These are phyloP conservation scores for Phymanthus crucifer DNA, from an alignment of 92 coral and sea anemone genomes.

Conservation along the genomic window DNA sequence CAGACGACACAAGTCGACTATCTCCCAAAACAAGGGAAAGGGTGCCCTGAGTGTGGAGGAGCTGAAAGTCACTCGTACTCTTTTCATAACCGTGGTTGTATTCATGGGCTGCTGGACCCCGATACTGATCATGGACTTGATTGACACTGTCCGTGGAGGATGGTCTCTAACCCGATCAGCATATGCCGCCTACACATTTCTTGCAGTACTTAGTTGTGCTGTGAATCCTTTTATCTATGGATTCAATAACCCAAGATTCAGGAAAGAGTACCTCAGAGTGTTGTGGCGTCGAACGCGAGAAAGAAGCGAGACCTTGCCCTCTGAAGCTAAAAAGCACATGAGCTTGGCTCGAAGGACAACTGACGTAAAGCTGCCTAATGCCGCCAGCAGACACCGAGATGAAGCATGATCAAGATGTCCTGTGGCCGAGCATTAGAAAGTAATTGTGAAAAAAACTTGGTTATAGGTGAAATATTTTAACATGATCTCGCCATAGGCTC, in stretches of 20 bases:
- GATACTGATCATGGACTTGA: constrained; percentile 30
- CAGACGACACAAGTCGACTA: constrained; percentile 25
- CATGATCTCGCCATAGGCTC: too few relatives aligned
- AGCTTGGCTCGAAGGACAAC: too few relatives aligned
- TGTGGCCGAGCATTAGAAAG: too few relatives aligned
- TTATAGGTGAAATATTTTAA: too few relatives aligned
- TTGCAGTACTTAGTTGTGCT: constrained; percentile 28
- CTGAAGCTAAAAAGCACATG: too few relatives aligned
- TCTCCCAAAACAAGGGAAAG: neutral
- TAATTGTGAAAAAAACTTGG: too few relatives aligned
- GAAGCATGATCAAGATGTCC: too few relatives aligned
- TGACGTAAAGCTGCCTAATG: too few relatives aligned
- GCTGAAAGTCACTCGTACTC: constrained; percentile 41
- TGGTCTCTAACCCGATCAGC: constrained; percentile 47
- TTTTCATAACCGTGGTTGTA: constrained; percentile 55
- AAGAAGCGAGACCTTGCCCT: too few relatives aligned
- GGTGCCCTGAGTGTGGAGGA: constrained; percentile 40
- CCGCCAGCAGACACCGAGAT: too few relatives aligned
- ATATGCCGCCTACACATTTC: constrained; percentile 34
- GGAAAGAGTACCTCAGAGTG: constrained; percentile 28
- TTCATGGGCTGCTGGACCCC: constrained; percentile 52
- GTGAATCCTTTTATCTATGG: constrained; percentile 46
- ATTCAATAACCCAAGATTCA: constrained; percentile 33
- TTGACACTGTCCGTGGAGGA: constrained; percentile 44
- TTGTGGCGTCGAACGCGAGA: neutral